A percentile compares a stretch with the other conserved stretches of the same genome.
These are phyloP conservation scores for Maniola jurtina DNA, from an alignment of 1,140 invertebrate genomes.

Conservation along the genomic window DNA sequence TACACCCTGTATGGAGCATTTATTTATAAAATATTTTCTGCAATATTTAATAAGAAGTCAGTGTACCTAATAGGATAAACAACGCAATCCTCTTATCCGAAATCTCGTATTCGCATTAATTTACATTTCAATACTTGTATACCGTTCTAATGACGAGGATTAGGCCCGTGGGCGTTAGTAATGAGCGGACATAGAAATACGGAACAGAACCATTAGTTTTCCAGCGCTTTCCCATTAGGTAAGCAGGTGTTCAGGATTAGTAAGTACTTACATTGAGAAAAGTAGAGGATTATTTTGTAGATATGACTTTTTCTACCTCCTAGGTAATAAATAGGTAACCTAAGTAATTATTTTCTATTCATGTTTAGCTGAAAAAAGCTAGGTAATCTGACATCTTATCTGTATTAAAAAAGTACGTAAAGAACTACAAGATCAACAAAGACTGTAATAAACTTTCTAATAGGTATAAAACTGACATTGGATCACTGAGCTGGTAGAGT, in stretches of 20 bases:
- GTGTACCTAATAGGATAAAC: conserved; percentile 4
- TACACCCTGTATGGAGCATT: too few species aligned
- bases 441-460: too few species aligned
- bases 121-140: conserved; percentile 22
- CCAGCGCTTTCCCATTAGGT: conserved; percentile 1
- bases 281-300: conserved; percentile 42
- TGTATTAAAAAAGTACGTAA: too few species aligned
- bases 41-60: not conserved
- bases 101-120: conserved; percentile 12
- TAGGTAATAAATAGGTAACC: too few species aligned
- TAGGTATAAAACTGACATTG: too few species aligned
- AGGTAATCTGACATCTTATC: too few species aligned
- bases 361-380: too few species aligned
- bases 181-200: conserved; percentile 12
- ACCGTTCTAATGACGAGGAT: conserved; percentile 15
- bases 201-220: conserved; percentile 10
- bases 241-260: conserved; percentile 6
- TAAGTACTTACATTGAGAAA: not conserved
- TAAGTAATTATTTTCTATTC: too few species aligned
- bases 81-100: conserved; percentile 16
- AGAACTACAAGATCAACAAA: too few species aligned
- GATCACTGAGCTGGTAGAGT: too few species aligned
- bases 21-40: not conserved
- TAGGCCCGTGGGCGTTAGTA: conserved; percentile 13
- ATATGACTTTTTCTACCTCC: too few species aligned